Conservation (phyloP, 2,797 vertebrate genomes). For the Rhodeus uyekii region DNA sequence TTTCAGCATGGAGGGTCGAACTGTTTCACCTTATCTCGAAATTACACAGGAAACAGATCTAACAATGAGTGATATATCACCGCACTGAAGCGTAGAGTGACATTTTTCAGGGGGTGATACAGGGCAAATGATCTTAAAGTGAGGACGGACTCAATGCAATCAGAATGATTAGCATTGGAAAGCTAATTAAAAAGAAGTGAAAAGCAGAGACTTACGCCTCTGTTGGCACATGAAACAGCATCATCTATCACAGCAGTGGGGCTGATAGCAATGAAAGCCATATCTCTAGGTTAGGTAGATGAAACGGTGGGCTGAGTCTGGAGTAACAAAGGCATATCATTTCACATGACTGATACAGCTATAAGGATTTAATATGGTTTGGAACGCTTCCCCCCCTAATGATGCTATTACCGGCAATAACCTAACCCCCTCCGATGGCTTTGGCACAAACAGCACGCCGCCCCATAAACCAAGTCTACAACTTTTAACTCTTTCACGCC, state of each 20-base stretch:
- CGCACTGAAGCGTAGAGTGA: not conserved
- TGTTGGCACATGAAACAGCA: slow-evolving; percentile 26
- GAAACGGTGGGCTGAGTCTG: slow-evolving; percentile 41
- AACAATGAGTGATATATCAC: not conserved
- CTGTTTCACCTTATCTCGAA: slow-evolving; percentile 31
- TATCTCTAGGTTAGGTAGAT: slow-evolving; percentile 45
- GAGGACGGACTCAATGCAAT: slow-evolving; percentile 3
- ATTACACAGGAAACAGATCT: slow-evolving; percentile 24
- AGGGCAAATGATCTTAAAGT: not conserved
- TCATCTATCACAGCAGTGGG: slow-evolving; percentile 26
- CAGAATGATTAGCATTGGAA: slow-evolving; percentile 22
- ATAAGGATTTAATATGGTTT: slow-evolving; percentile 46
- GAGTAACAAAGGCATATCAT: slow-evolving; percentile 45
- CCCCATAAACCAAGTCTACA: slow-evolving; percentile 19
- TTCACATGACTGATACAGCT: slow-evolving; percentile 45
- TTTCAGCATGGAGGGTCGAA: slow-evolving; percentile 26
- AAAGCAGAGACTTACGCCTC: slow-evolving; percentile 6
- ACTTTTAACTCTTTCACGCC: slow-evolving; percentile 34
- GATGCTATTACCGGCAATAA: slow-evolving; percentile 49
- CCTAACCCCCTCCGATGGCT: slow-evolving; percentile 35
- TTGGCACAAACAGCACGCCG: slow-evolving; percentile 14
- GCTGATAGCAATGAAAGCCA: slow-evolving; percentile 41
- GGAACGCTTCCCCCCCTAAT: slow-evolving; percentile 43
- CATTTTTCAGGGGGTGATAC: not conserved
- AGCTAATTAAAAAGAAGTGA: slow-evolving; percentile 40